A percentile compares a stretch with the other conserved stretches of the same genome.
Conservation (phyloP, 2,113 vertebrate genomes). For the Calyptomena viridis region DNA sequence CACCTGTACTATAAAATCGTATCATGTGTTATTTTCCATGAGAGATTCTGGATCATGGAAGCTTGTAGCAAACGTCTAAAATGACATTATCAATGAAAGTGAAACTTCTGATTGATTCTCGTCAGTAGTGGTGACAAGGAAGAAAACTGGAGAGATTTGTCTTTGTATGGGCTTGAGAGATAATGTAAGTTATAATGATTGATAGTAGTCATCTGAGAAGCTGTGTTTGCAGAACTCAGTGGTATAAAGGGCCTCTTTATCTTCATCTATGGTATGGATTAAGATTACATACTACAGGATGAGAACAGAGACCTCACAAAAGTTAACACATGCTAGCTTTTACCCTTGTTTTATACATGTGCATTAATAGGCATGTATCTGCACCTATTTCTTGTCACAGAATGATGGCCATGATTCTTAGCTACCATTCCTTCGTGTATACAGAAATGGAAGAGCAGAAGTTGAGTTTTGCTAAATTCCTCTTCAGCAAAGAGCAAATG, state of each 20-base stretch:
- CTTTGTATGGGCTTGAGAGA: neutral
- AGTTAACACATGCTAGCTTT: neutral
- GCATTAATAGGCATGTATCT: neutral
- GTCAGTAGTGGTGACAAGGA: neutral
- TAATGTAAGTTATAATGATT: neutral
- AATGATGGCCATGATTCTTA: neutral
- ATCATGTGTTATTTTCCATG: neutral
- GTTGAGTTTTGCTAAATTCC: neutral
- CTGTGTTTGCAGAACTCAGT: neutral
- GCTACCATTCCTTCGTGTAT: neutral
- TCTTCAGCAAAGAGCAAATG: neutral
- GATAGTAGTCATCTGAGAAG: neutral
- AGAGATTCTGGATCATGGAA: neutral
- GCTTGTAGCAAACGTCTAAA: neutral
- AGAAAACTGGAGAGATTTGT: neutral
- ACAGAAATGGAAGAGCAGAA: neutral
- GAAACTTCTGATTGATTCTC: neutral
- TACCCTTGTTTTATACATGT: neutral
- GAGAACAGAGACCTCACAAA: neutral
- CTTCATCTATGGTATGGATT: neutral
- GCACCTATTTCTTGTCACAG: neutral
- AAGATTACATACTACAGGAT: neutral
- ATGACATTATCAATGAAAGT: neutral
- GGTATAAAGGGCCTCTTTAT: neutral
- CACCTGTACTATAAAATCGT: neutral